Base-by-base conservation (phyloP, 2,888 invertebrate species). In the Trissolcus brochymenae region DNA sequence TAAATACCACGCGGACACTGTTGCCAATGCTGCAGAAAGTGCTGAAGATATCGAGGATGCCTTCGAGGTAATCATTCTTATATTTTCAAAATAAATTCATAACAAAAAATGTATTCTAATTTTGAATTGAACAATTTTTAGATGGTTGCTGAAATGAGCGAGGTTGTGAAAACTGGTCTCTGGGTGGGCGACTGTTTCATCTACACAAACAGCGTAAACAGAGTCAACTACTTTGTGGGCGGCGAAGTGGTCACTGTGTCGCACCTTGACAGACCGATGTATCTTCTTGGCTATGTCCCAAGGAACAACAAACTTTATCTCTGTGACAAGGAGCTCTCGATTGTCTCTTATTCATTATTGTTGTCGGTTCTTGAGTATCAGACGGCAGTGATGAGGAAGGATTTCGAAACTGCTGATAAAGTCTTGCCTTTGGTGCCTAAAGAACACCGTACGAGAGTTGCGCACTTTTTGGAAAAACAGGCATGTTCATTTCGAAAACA, bases 171-270 rank as follows among this genome's bases (percentile, higher is more conserved):
- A 88, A 98, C 98, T 0, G 98, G 98, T 4, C 89, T 97, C 13
- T 99, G 98, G 98, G 96, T 99, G 11, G 98, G 99, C 4, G 99
- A 99, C 89, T 99, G 99, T 88, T 99, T 99, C 90, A 98, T 99
- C 83, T 99, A 99, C 90, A 99, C 99, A 0, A 99, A 99, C 90
- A 94, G 96, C 35, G 95, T 98, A 1, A 99, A 99, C 90, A 93
- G 99, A 76, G 95, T 99, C 80, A 99, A 99, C 90, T 99, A 99
- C 89, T 99, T 98, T 87, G 99, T 99, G 16, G 99, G 99, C 29
- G 99, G 99, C 16, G 99, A 99, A 91, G 95, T 99, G 78, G 99
- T 99, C 1, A 99, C 99, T 0, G 94, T 99, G 78, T 97, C 99
- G 0, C 99, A 99, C 90, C 91, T 99, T 76, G 99, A 99, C 89